phyloP scores from a whole-genome alignment of 2,797 vertebrate species.

The Pantherophis vulpinus region DNA sequence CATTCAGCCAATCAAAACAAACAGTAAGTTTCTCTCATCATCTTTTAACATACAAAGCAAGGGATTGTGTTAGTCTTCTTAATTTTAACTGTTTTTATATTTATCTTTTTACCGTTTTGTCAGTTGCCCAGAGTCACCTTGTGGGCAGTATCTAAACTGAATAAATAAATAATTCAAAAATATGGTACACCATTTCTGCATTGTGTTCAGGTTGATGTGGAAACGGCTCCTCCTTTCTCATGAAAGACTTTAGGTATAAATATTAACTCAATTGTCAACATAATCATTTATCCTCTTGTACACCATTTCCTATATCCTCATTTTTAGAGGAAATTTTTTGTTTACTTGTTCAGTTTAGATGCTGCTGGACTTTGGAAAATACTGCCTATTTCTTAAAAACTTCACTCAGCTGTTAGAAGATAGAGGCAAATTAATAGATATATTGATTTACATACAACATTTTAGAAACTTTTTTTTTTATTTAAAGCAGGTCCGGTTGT shows the following conservation, averaged over 20 bases:
- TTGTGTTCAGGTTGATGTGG: neutral
- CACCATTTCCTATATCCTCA: neutral
- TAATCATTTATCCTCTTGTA: neutral
- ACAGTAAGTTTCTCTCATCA: neutral
- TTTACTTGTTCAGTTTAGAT: neutral
- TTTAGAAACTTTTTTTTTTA: neutral
- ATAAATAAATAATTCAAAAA: neutral
- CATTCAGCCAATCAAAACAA: neutral
- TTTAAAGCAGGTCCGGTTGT: neutral
- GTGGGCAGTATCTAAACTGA: neutral
- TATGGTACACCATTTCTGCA: neutral
- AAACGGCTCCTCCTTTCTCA: neutral
- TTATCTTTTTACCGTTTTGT: neutral
- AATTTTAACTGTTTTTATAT: neutral
- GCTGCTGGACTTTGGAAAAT: neutral
- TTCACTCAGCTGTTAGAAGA: constrained; percentile 1
- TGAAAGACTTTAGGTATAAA: neutral
- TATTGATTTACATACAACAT: neutral
- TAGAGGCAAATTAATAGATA: neutral
- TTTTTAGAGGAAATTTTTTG: neutral
- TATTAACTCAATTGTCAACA: neutral
- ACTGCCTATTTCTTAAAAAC: neutral
- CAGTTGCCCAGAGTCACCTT: neutral
- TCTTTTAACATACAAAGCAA: neutral
- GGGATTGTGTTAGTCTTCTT: neutral